Evolutionary conservation across 2,113 vertebrate genomes (phyloP), one percentile per base, ranked within the genome.

Genomic region (Spermophilus dauricus): DNA sequence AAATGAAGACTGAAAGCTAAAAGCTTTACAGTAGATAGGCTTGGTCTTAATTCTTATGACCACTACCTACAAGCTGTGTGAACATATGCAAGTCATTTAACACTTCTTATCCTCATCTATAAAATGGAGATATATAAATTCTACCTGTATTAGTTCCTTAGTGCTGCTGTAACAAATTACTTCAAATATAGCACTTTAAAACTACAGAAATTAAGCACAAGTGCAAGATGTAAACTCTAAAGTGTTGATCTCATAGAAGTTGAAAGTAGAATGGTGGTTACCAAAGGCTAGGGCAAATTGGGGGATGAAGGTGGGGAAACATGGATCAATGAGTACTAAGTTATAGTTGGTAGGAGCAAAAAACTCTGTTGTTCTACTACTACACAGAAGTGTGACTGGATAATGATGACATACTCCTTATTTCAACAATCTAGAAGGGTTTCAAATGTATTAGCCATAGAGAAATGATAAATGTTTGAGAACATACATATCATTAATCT

Each of bases 171-270:
- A 84, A 91, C 9, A 80, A 80, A 73, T 65, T 17, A 69, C 30
- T 81, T 76, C 65, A 88, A 82, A 96, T 5, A 61, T 80, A 30
- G 58, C 56, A 26, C 18, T 56, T 91, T 91, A 89, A 93, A 81
- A 73, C 6, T 39, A 82, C 22, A 56, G 32, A 91, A 91, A 91
- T 53, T 80, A 39, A 91, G 32, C 10, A 39, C 5, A 70, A 81
- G 10, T 32, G 6, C 26, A 32, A 3, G 9, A 82, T 24, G 28
- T 56, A 9, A 8, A 39, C 58, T 56, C 77, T 42, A 34, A 28
- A 26, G 24, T 58, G 26, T 34, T 82, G n/a, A 91, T 91, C 18
- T 91, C 89, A 58, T 17, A 56, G 17, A 28, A 56, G 13, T 58
- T 56, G 51, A 56, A 37, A 72, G 51, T 32, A 91, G 48, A 81